These are phyloP conservation scores for Brachypterus glaber DNA, from an alignment of 2,888 invertebrate species.

Conservation along the genomic window DNA sequence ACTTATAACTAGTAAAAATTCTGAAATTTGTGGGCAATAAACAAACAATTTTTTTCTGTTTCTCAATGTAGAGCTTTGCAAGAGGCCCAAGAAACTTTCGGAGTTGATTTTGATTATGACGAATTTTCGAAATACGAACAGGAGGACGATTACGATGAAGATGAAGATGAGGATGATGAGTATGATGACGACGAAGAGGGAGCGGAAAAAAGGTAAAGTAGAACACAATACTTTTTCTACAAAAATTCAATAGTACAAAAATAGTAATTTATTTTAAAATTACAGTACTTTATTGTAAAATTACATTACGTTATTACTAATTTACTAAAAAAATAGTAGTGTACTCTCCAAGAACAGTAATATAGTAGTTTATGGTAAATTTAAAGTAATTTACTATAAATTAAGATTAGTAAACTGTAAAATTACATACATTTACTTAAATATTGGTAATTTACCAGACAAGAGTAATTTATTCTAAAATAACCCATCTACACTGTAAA, in stretches of 20 bases:
- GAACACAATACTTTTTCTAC: conserved; percentile 4
- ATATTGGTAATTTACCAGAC: no score
- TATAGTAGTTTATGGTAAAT: no score
- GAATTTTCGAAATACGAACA: conserved; percentile 82
- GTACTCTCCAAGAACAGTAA: no score
- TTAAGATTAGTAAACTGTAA: no score
- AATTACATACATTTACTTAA: no score
- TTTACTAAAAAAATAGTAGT: no score
- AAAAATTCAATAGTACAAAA: conserved; percentile 4
- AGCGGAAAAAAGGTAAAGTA: conserved; percentile 33
- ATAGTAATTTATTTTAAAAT: conserved; percentile 6
- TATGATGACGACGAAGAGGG: conserved; percentile 68
- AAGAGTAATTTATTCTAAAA: no score
- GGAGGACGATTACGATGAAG: conserved; percentile 77
- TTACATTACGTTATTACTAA: no score
- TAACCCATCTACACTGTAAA: no score
- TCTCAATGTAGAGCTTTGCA: conserved; percentile 61
- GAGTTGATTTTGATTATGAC: conserved; percentile 95
- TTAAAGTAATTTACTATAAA: no score
- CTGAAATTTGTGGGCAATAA: neutral
- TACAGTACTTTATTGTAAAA: neutral
- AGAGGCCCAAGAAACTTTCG: conserved; percentile 98
- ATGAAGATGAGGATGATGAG: conserved; percentile 72
- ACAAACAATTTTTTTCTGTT: conserved; percentile 7
- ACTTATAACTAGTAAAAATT: no score